Evolutionary conservation across 1,140 invertebrate species (phyloP).

Genomic region (Drosophila subobscura): DNA sequence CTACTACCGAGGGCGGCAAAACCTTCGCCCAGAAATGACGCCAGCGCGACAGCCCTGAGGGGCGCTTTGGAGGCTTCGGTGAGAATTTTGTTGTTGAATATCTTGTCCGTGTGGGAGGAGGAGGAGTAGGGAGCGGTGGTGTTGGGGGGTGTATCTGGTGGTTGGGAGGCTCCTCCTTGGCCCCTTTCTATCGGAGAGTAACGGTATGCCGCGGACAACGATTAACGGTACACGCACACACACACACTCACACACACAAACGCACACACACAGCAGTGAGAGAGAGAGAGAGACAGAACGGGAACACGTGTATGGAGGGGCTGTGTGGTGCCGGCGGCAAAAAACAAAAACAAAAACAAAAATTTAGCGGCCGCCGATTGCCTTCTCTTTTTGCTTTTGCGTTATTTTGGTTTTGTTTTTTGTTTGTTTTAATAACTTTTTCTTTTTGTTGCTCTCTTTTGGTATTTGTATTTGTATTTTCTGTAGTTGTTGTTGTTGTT

Average conservation of each 20-base stretch:
- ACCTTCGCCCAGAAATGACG: slow-evolving; percentile 84
- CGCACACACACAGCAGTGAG: slow-evolving; percentile 7
- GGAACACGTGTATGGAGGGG: slow-evolving; percentile 52
- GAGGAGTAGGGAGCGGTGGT: slow-evolving; percentile 6
- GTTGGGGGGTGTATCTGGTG: slow-evolving; percentile 1
- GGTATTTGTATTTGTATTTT: slow-evolving; percentile 7
- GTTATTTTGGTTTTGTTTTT: slow-evolving; percentile 23
- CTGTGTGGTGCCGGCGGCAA: slow-evolving; percentile 37
- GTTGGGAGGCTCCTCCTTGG: no score
- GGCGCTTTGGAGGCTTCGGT: slow-evolving; percentile 83
- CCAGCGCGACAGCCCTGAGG: slow-evolving; percentile 84
- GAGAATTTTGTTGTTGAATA: slow-evolving; percentile 83
- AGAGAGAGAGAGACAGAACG: slow-evolving; percentile 10
- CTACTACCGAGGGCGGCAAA: slow-evolving; percentile 83
- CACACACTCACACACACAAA: slow-evolving; percentile 14
- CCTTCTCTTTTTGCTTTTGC: slow-evolving; percentile 18
- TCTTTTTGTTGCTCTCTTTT: slow-evolving; percentile 31
- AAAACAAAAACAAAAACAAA: slow-evolving; percentile 50
- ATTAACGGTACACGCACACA: slow-evolving; percentile 43
- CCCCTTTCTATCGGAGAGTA: no score
- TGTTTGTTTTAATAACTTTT: slow-evolving; percentile 14
- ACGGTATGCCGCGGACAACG: slow-evolving; percentile 5
- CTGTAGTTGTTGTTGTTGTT: slow-evolving; percentile 22
- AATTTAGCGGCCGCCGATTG: slow-evolving; percentile 25
- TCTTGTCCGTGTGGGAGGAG: slow-evolving; percentile 23